These are phyloP conservation scores for Trichomalopsis sarcophagae DNA, from an alignment of 1,140 invertebrate genomes.

Conservation along the genomic window DNA sequence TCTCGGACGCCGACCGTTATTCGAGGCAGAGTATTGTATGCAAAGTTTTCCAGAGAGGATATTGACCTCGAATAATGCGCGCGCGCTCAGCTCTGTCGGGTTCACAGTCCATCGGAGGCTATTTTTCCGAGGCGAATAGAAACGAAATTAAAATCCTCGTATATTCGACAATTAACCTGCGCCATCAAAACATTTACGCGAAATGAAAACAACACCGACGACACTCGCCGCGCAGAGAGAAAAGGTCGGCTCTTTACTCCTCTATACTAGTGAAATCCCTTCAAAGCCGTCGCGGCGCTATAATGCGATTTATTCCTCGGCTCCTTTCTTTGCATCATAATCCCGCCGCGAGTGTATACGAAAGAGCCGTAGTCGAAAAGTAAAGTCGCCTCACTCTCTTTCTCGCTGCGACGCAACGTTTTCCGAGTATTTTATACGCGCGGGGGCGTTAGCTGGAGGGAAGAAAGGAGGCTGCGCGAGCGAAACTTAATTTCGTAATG, in stretches of 20 bases:
- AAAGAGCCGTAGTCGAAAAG: neutral
- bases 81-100: neutral
- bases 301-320: neutral
- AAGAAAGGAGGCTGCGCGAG: neutral
- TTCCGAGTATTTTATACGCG: too few species aligned
- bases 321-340: neutral
- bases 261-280: neutral
- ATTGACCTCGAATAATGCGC: neutral
- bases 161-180: neutral
- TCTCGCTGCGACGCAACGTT: too few species aligned
- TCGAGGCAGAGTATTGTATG: neutral
- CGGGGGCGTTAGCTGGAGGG: neutral
- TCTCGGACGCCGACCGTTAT: neutral
- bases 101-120: neutral
- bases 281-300: neutral
- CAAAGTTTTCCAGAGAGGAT: neutral
- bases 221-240: neutral
- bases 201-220: neutral
- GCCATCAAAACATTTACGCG: neutral
- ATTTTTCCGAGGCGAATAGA: too few species aligned
- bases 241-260: conserved; percentile 1
- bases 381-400: neutral
- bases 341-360: neutral
- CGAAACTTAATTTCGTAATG: too few species aligned
- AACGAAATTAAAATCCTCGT: neutral